Conservation (phyloP, 2,113 vertebrate species). For the Malurus elegans region DNA sequence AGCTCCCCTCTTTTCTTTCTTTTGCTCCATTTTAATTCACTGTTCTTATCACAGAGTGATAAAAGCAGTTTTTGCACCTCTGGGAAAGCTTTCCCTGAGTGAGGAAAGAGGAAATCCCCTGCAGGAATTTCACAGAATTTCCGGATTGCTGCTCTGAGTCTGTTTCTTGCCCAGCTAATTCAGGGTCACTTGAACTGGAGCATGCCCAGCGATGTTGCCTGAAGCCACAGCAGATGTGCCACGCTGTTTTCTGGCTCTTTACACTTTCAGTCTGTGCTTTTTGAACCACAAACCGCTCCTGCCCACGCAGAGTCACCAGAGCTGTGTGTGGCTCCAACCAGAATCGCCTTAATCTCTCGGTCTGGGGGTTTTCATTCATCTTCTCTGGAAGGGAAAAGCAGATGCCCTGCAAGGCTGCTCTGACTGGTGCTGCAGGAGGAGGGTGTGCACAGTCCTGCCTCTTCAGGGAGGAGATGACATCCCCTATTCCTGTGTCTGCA, state of each 20-base stretch:
- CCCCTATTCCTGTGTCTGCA: not conserved
- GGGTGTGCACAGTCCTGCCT: not conserved
- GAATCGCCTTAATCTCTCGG: not conserved
- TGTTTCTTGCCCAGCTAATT: not conserved
- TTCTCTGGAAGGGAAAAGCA: not conserved
- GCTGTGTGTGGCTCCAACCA: not conserved
- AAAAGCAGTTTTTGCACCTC: not conserved
- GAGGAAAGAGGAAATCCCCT: not conserved
- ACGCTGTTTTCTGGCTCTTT: not conserved
- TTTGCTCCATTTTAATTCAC: not conserved
- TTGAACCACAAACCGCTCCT: not conserved
- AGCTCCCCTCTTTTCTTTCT: not conserved
- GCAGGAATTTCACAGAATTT: not conserved
- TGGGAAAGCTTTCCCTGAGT: not conserved
- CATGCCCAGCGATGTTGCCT: not conserved
- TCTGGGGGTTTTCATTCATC: not conserved
- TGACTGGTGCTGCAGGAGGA: not conserved
- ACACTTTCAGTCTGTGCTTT: not conserved
- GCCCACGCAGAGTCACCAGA: fast-evolving
- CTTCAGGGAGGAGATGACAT: not conserved
- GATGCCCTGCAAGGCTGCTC: not conserved
- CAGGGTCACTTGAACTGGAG: not conserved
- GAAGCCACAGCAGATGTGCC: not conserved
- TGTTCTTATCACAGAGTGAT: not conserved
- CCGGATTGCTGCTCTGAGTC: not conserved